Base-by-base conservation (phyloP, 2,888 invertebrate species). In the Diarsia brunnea region DNA sequence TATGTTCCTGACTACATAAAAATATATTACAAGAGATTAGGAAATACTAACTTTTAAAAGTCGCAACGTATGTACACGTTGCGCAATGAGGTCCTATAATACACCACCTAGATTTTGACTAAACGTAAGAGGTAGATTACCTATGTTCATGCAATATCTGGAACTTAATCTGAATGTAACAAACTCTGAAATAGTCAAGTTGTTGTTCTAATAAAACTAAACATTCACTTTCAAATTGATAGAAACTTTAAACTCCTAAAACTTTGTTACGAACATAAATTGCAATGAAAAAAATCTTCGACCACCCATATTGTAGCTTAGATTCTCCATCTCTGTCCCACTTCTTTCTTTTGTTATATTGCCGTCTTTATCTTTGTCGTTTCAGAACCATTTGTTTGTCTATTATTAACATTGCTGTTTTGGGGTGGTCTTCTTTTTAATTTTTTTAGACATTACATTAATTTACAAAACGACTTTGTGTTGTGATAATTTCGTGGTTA, bases 361-460 rank as follows among this genome's bases (percentile, higher is more conserved):
- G 75, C 79, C 68, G 43, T 91, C 91, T 80, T 85, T 81, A 78
- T 93, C 87, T 75, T 31, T 86, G 82, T 87, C 89, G 84, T 88
- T 92, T 91, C 85, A 88, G 92, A 92, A 91, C 88, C 88, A 90
- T 92, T 93, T 93, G 92, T 94, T 93, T 93, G 92, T 90, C 93
- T 94, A 93, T 94, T 94, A 93, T 92, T 94, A 93, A 90, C 91
- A 91, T 92, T 94, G 93, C 92, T 90, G 90, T 94, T 94, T 94
- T 90, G 92, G 95, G 95, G 95, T 95, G 95, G 95, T 95, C 95
- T 89, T 90, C 53, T 91, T 91, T 89, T 90, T 88, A 87, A 7
- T 58, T 81, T 87, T 86, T 87, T 83, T 81, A 78, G 45, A 58
- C 69, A 78, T 84, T 77, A 73, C 77, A 63, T 82, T 81, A 78